These are phyloP conservation scores for Theonella swinhoei DNA, from an alignment of 37 sponge, comb jelly and placozoan species.

Conservation along the genomic window DNA sequence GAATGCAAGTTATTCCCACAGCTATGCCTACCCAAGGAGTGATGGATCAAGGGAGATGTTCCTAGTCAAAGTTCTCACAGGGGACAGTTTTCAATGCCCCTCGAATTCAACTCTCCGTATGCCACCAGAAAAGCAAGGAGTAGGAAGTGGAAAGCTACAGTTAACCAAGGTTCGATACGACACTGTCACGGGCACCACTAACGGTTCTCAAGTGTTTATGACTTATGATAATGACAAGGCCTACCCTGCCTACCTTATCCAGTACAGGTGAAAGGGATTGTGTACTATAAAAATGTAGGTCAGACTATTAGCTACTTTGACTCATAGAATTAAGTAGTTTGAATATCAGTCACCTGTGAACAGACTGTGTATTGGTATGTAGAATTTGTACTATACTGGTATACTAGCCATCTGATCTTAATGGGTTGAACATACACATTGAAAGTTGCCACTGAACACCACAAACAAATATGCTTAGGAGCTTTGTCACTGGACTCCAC, in stretches of 20 bases:
- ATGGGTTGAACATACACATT: too few species aligned
- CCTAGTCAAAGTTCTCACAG: slow-evolving; percentile 75
- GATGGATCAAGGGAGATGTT: slow-evolving; percentile 66
- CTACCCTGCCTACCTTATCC: slow-evolving; percentile 86
- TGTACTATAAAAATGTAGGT: not conserved
- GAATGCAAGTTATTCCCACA: slow-evolving; percentile 85
- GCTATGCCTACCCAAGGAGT: slow-evolving; percentile 44
- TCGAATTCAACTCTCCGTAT: slow-evolving; percentile 54
- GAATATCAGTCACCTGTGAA: too few species aligned
- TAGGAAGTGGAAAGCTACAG: slow-evolving; percentile 25
- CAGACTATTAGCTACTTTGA: too few species aligned
- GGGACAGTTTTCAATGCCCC: slow-evolving; percentile 54
- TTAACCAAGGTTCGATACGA: slow-evolving; percentile 66
- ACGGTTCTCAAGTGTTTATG: slow-evolving; percentile 75
- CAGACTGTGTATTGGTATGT: too few species aligned
- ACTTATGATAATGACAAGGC: slow-evolving; percentile 84
- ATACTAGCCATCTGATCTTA: too few species aligned
- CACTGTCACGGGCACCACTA: slow-evolving; percentile 79
- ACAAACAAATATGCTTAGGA: too few species aligned
- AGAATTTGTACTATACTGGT: too few species aligned
- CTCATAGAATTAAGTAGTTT: too few species aligned
- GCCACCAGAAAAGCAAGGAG: slow-evolving; percentile 68
- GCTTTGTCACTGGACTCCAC: too few species aligned
- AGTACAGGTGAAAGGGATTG: slow-evolving; percentile 24
- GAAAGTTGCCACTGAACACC: too few species aligned